phyloP scores from a whole-genome alignment of 2,888 invertebrate genomes.

The Lissocephala sabroskyi region DNA sequence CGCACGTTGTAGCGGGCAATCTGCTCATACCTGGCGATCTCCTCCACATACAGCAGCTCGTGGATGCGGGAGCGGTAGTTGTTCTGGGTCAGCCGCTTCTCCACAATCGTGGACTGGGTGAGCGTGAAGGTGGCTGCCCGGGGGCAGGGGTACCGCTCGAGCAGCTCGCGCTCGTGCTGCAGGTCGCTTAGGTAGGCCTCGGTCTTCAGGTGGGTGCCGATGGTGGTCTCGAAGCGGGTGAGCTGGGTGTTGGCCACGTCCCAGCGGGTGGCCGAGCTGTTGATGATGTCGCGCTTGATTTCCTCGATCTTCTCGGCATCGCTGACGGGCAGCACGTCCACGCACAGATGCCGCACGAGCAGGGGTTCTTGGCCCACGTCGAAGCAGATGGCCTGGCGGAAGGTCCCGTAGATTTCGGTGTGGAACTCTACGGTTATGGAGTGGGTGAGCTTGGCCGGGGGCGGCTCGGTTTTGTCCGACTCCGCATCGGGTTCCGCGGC shows the following conservation, averaged over 20 bases:
- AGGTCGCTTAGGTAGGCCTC: constrained; percentile 72
- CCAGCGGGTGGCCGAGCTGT: constrained; percentile 78
- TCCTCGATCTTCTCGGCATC: constrained; percentile 79
- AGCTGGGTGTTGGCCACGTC: constrained; percentile 75
- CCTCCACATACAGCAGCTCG: constrained; percentile 83
- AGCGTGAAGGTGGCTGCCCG: constrained; percentile 78
- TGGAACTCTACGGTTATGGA: constrained; percentile 76
- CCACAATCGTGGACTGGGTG: constrained; percentile 79
- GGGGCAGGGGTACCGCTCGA: constrained; percentile 79
- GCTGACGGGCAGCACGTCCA: constrained; percentile 82
- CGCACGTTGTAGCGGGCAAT: constrained; percentile 81
- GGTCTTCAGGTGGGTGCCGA: constrained; percentile 74
- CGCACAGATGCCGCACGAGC: constrained; percentile 79
- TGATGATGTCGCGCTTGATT: constrained; percentile 77
- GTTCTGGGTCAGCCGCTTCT: constrained; percentile 77
- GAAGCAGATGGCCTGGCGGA: constrained; percentile 84
- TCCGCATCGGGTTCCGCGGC: constrained; percentile 10
- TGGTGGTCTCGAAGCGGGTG: constrained; percentile 75
- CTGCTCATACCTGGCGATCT: constrained; percentile 81
- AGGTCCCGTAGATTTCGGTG: constrained; percentile 83
- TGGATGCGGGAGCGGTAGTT: constrained; percentile 84
- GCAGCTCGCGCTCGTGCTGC: constrained; percentile 75
- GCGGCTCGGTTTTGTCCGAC: constrained; percentile 10
- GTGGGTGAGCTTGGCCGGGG: constrained; percentile 67
- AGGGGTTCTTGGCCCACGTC: constrained; percentile 80